Evolutionary conservation across 1,140 invertebrate genomes (phyloP), one percentile per base, ranked within the genome.

Genomic region (Asobara japonica): DNA sequence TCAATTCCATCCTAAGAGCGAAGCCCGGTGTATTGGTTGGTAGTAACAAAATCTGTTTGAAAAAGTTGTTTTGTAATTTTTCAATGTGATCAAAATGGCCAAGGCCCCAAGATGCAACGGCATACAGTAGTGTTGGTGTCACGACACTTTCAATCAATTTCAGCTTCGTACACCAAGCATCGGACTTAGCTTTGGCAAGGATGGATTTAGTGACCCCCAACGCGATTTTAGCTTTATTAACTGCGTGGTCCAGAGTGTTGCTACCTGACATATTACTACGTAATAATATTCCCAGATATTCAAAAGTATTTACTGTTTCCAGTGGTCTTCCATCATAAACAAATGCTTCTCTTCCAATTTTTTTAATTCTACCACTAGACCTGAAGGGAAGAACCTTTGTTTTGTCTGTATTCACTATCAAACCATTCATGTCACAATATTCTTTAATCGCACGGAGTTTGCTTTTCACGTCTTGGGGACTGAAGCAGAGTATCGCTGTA

Each of bases 341-440:
- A 29, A 67, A 67, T 10, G 20, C 62, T 8, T 45, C 16, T 18
- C 3, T 18, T 7, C 45, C 30, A 27, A 7, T n/a, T 18, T 36
- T 27, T 6, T 48, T 13, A 16, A 67, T 22, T 41, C 65, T 41
- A 3, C 33, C 65, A 11, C n/a, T 36, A 2, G 33, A 16, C n/a
- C 65, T 36, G 36, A 41, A 67, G 8, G 30, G 29, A 18, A 67
- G 30, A 45, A 67, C 11, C 18, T 67, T 67, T 5, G 65, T 67
- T 48, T 67, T 67, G 11, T 6, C 10, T 45, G 36, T 45, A 29
- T 67, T 67, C 20, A 67, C 65, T 25, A 36, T 25, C 10, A 67
- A 36, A 20, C 65, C 65, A 27, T 41, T 67, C n/a, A 48, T 20
- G 3, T 41, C 33, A 45, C 65, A 67, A 29, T 67, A 67, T 3